These are phyloP conservation scores for Cladorhizidae sp. DNA, from an alignment of 37 sponge, comb jelly and placozoan genomes.

Conservation along the genomic window DNA sequence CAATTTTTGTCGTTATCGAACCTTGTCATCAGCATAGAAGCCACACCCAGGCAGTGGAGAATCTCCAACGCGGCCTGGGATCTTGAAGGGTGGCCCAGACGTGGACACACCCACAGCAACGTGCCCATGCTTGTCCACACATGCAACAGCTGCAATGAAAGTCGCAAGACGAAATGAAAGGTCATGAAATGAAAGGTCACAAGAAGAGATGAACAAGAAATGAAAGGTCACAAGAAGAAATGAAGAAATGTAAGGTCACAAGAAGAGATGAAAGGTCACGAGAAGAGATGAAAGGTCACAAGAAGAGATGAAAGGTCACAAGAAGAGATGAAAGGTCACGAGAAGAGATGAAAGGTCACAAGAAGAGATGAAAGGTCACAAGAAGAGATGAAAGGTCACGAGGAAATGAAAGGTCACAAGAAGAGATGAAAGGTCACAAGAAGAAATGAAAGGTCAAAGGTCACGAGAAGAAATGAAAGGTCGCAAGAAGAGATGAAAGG, in stretches of 20 bases:
- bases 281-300: neutral
- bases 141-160: conserved; percentile 53
- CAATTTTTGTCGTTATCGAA: neutral
- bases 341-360: neutral
- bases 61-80: conserved; percentile 81
- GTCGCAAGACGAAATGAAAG: too few relatives aligned
- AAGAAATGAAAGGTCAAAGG: too few relatives aligned
- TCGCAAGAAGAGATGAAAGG: too few relatives aligned
- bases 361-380: neutral
- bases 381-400: too few relatives aligned
- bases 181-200: too few relatives aligned
- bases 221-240: too few relatives aligned
- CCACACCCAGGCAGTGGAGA: conserved; percentile 86
- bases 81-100: conserved; percentile 73
- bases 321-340: neutral
- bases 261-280: too few relatives aligned
- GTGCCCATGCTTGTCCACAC: conserved; percentile 45
- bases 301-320: neutral
- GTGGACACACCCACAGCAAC: conserved; percentile 80
- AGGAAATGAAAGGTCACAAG: too few relatives aligned
- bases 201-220: too few relatives aligned
- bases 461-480: too few relatives aligned
- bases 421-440: too few relatives aligned
- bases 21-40: conserved; percentile 73
- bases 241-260: too few relatives aligned